These are phyloP conservation scores for Ochropleura leucogaster DNA, from an alignment of 2,888 invertebrate species.

Conservation along the genomic window DNA sequence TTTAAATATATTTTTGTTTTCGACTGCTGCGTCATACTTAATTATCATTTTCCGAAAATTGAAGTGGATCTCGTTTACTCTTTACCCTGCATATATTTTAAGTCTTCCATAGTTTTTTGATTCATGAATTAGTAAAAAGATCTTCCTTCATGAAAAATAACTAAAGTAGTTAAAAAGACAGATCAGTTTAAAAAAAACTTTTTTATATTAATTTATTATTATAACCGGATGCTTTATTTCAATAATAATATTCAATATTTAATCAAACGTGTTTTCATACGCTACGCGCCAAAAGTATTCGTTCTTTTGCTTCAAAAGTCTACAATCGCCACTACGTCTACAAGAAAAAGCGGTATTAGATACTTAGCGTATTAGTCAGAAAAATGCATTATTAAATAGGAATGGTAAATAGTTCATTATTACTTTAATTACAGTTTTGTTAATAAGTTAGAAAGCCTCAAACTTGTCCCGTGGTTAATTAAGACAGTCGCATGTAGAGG, in stretches of 20 bases:
- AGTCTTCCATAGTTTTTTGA: background rate
- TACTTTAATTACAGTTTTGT: slow-evolving; percentile 15
- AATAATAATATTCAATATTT: slow-evolving; percentile 5
- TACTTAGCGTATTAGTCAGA: slow-evolving; percentile 1
- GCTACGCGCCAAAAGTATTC: background rate
- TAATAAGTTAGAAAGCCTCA: slow-evolving; percentile 16
- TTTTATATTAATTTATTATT: background rate
- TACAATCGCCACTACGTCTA: slow-evolving; percentile 12
- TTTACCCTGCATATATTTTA: background rate
- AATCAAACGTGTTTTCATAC: slow-evolving; percentile 12
- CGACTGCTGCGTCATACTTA: no score
- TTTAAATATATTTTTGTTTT: background rate
- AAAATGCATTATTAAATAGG: slow-evolving; percentile 27
- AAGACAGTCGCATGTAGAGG: slow-evolving; percentile 60
- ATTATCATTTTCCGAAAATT: background rate
- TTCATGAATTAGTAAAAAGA: background rate
- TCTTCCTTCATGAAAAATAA: background rate
- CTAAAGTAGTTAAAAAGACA: background rate
- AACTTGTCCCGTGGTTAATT: slow-evolving; percentile 36
- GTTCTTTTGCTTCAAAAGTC: slow-evolving; percentile 1
- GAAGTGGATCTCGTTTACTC: background rate
- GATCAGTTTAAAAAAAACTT: background rate
- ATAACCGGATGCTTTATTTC: slow-evolving; percentile 5
- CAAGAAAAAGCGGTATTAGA: background rate
- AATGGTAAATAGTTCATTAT: slow-evolving; percentile 16